These are phyloP conservation scores for Episyrphus balteatus DNA, from an alignment of 1,140 invertebrate species.

Conservation along the genomic window DNA sequence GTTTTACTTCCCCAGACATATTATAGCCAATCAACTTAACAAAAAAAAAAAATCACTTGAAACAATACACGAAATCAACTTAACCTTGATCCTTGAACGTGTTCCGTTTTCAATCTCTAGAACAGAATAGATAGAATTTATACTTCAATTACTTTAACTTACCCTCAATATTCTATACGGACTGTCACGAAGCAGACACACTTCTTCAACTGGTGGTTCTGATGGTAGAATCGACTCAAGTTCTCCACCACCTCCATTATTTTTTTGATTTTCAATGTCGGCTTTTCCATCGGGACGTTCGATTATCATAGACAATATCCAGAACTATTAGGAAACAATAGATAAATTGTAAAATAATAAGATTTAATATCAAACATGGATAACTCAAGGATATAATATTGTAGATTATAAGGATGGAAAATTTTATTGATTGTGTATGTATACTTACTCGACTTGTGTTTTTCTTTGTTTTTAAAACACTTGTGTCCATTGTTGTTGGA, in stretches of 20 bases:
- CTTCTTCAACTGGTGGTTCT: slow-evolving; percentile 21
- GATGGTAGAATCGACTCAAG: slow-evolving; percentile 39
- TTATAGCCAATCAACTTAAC: background rate
- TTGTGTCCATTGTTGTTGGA: too few species aligned
- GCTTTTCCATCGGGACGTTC: slow-evolving; percentile 16
- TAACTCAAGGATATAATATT: too few species aligned
- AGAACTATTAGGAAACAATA: slow-evolving; percentile 15
- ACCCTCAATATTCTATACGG: slow-evolving; percentile 55
- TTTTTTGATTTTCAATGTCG: slow-evolving; percentile 22
- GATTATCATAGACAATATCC: slow-evolving; percentile 35
- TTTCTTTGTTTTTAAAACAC: too few species aligned
- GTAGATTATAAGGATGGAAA: too few species aligned
- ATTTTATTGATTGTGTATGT: too few species aligned
- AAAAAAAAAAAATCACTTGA: background rate
- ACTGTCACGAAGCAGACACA: slow-evolving; percentile 52
- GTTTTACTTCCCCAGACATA: too few species aligned
- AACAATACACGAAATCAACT: background rate
- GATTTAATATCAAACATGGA: too few species aligned
- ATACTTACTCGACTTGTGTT: too few species aligned
- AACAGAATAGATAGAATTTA: background rate
- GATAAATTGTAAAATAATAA: too few species aligned
- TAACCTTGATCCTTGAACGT: background rate
- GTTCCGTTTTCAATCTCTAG: too few species aligned
- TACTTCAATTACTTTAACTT: slow-evolving; percentile 23
- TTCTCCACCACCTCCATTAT: slow-evolving; percentile 29